A percentile compares a stretch with the other conserved stretches of the same genome.
Evolutionary conservation across 2,888 invertebrate species (phyloP).

Genomic region (Spilarctia lutea): DNA sequence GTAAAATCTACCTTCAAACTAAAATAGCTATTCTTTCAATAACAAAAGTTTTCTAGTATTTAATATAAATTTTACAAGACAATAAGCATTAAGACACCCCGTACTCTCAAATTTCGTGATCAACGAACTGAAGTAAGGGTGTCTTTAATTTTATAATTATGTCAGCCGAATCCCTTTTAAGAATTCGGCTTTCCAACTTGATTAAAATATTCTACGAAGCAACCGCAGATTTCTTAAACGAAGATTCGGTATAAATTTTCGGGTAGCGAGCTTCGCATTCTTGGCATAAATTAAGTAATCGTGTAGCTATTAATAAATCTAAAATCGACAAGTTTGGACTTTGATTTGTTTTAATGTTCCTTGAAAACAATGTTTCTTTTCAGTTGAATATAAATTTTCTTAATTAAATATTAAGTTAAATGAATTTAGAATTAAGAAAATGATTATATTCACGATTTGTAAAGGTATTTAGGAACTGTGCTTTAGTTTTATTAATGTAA

Average conservation of each 20-base stretch:
- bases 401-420: neutral
- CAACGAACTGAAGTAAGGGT: constrained; percentile 54
- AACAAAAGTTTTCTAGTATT: neutral
- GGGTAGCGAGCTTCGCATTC: constrained; percentile 28
- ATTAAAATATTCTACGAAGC: constrained; percentile 74
- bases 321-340: constrained; percentile 39
- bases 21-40: no score
- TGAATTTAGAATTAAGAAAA: neutral
- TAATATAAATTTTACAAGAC: constrained; percentile 8
- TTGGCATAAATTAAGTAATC: constrained; percentile 47
- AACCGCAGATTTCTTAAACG: constrained; percentile 61
- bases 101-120: constrained; percentile 40
- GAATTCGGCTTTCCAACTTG: constrained; percentile 67
- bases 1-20: no score
- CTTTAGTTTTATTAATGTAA: neutral
- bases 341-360: constrained; percentile 23
- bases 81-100: constrained; percentile 29
- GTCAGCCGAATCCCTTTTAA: constrained; percentile 55
- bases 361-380: neutral
- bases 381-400: neutral
- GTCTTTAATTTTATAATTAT: constrained; percentile 71
- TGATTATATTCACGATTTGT: neutral
- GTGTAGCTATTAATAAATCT: constrained; percentile 48
- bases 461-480: neutral
- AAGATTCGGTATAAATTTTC: constrained; percentile 53